phyloP scores from a whole-genome alignment of 2,888 invertebrate genomes.

The Neoaliturus tenellus region DNA sequence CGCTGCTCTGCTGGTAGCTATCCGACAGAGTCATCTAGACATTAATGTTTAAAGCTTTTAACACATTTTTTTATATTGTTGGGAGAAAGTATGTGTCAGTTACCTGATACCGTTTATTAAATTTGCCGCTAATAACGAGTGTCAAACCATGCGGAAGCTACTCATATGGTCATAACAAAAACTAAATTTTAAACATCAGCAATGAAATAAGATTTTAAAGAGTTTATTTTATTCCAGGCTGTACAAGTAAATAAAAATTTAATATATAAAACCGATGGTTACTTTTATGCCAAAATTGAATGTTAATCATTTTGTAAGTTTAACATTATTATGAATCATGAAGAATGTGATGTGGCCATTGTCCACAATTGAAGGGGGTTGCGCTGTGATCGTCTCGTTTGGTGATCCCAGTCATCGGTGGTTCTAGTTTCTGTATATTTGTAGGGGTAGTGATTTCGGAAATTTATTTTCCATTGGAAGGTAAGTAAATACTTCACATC shows the following conservation, averaged over 20 bases:
- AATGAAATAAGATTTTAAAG: no score
- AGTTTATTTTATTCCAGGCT: no score
- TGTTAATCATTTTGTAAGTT: background rate
- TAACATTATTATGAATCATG: slow-evolving; percentile 18
- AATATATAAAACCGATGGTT: background rate
- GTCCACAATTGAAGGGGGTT: slow-evolving; percentile 59
- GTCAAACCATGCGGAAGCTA: background rate
- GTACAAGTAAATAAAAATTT: background rate
- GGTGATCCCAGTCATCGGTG: slow-evolving; percentile 32
- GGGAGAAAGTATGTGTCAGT: no score
- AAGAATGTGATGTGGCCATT: slow-evolving; percentile 58
- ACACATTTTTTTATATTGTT: no score
- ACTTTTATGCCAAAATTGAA: background rate
- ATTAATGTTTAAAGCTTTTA: no score
- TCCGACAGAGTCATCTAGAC: no score
- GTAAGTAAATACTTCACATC: slow-evolving; percentile 1
- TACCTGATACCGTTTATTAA: no score
- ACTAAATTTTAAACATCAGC: slow-evolving; percentile 1
- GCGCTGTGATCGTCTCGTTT: slow-evolving; percentile 57
- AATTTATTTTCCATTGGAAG: background rate
- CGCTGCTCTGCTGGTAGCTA: no score
- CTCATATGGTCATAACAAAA: background rate
- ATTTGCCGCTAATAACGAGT: background rate
- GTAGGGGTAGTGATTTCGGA: slow-evolving; percentile 43
- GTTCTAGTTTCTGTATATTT: no score